phyloP scores from a whole-genome alignment of 2,797 vertebrate species.

The Myotis daubentonii region DNA sequence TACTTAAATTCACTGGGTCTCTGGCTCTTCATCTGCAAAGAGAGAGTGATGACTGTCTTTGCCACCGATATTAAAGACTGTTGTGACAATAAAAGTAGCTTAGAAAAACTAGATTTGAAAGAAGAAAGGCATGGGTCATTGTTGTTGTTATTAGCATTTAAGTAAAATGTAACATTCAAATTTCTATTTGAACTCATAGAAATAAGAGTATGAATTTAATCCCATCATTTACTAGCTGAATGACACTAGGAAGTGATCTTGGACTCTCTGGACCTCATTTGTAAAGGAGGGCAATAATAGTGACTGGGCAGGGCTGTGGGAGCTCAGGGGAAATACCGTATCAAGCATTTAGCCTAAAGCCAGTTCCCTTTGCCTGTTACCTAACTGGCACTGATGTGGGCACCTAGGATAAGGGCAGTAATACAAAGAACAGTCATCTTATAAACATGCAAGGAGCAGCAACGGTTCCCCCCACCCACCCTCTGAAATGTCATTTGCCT shows the following conservation, averaged over 20 bases:
- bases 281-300: neutral
- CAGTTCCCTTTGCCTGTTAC: neutral
- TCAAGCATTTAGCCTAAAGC: neutral
- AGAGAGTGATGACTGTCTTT: neutral
- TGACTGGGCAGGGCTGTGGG: rapidly evolving
- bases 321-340: too few species aligned
- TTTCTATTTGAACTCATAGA: neutral
- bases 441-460: neutral
- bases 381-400: neutral
- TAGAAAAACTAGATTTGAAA: neutral
- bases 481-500: neutral
- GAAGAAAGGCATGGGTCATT: neutral
- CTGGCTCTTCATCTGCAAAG: neutral
- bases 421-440: neutral
- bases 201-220: neutral
- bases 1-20: neutral
- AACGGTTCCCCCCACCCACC: neutral
- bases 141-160: neutral
- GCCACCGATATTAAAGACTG: neutral
- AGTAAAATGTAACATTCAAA: neutral
- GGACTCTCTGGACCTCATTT: neutral
- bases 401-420: neutral
- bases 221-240: neutral
- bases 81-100: neutral
- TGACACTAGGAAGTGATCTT: neutral